Conservation (phyloP, 1,140 invertebrate species). For the Pseudomyrmex pallidus region DNA sequence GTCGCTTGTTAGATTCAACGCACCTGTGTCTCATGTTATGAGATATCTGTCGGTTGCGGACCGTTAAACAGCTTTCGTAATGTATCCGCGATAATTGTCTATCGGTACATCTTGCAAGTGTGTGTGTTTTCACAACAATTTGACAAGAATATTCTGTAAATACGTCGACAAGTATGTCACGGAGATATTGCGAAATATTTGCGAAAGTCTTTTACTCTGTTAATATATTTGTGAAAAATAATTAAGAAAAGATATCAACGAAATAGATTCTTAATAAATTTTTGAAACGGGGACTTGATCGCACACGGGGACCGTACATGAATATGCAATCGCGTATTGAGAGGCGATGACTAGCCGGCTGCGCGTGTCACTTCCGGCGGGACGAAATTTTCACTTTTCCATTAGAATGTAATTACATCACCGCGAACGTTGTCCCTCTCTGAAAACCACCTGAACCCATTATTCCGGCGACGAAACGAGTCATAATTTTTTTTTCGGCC, state of each 20-base stretch:
- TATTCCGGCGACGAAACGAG: conserved; percentile 69
- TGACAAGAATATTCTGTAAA: neutral
- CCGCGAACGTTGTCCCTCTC: neutral
- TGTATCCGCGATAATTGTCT: conserved; percentile 27
- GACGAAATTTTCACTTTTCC: conserved; percentile 72
- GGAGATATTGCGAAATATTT: no score
- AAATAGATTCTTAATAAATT: neutral
- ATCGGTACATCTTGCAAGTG: no score
- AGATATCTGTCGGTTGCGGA: conserved; percentile 40
- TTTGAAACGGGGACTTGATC: neutral
- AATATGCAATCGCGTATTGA: conserved; percentile 40
- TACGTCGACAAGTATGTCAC: no score
- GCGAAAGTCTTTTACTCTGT: neutral
- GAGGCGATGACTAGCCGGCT: conserved; percentile 12
- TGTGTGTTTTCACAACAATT: conserved; percentile 2
- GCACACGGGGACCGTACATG: neutral
- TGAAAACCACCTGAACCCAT: conserved; percentile 59
- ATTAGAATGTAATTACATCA: conserved; percentile 70
- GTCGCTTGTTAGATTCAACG: conserved; percentile 42
- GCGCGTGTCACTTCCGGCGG: conserved; percentile 58
- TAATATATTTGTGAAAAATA: neutral
- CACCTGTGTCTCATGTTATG: neutral
- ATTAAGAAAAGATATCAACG: neutral
- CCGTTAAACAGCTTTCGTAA: conserved; percentile 54
- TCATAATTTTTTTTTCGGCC: conserved; percentile 75